These are phyloP conservation scores for Anas flavirostris DNA, from an alignment of 2,797 vertebrate species.

Conservation along the genomic window DNA sequence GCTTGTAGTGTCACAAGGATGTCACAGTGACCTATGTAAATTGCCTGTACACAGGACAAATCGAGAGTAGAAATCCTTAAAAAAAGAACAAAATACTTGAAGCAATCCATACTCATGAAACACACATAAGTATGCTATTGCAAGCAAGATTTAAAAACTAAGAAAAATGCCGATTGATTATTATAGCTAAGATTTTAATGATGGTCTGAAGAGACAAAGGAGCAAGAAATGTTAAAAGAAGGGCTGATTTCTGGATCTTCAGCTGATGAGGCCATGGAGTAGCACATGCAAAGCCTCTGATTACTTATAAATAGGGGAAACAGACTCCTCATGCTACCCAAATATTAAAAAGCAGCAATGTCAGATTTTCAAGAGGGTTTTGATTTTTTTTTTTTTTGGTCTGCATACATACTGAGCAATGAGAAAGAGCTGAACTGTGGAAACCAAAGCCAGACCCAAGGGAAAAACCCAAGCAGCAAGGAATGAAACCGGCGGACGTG, in stretches of 20 bases:
- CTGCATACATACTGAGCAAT: not conserved
- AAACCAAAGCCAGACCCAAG: not conserved
- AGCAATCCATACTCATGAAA: not conserved
- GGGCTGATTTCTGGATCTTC: constrained; percentile 5
- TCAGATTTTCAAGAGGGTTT: constrained; percentile 23
- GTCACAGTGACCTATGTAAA: not conserved
- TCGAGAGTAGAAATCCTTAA: not conserved
- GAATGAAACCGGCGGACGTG: not conserved
- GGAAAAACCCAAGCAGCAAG: not conserved
- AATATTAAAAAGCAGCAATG: not conserved
- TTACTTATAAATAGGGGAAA: not conserved
- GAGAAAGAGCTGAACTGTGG: not conserved
- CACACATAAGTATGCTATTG: not conserved
- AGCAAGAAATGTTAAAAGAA: not conserved
- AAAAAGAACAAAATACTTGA: not conserved
- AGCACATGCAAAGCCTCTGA: not conserved
- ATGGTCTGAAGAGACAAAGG: not conserved
- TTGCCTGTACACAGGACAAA: rapidly evolving
- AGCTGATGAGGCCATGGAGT: not conserved
- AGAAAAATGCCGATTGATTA: not conserved
- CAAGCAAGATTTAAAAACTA: not conserved
- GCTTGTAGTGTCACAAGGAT: not conserved
- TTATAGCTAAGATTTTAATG: not conserved
- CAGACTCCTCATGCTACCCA: not conserved
- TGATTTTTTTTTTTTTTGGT: not conserved